These are phyloP conservation scores for Lacerta viridis DNA, from an alignment of 2,797 vertebrate species.

Conservation along the genomic window DNA sequence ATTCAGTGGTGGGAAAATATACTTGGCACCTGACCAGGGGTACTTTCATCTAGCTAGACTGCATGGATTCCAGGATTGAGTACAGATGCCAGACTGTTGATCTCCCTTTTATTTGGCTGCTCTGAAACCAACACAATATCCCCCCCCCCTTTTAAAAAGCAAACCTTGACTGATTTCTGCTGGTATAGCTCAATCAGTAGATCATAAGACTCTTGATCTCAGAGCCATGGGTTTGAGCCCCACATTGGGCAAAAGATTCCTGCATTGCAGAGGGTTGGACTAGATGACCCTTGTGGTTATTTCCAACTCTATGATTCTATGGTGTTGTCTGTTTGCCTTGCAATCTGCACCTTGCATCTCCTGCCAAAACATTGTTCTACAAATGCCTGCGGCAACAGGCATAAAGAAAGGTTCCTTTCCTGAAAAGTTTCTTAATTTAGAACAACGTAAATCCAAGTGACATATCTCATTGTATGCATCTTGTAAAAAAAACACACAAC, in stretches of 20 bases:
- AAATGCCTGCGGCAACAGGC: not conserved
- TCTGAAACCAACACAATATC: not conserved
- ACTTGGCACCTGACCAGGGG: not conserved
- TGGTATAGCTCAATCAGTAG: not conserved
- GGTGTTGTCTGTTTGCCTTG: not conserved
- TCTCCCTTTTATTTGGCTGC: fast-evolving
- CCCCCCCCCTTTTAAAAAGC: not conserved
- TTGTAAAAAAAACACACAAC: conserved; percentile 28
- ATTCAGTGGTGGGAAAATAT: not conserved
- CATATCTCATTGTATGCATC: conserved; percentile 6
- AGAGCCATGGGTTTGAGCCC: too few species aligned
- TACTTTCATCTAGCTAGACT: not conserved
- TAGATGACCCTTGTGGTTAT: too few species aligned
- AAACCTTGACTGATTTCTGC: not conserved
- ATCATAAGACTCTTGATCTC: too few species aligned
- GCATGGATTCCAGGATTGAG: conserved; percentile 7
- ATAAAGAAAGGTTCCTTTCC: conserved; percentile 16
- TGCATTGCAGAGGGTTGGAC: too few species aligned
- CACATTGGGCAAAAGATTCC: too few species aligned
- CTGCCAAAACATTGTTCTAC: not conserved
- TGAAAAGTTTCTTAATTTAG: conserved; percentile 11
- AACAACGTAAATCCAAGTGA: conserved; percentile 16
- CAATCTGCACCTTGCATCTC: not conserved
- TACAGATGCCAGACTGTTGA: not conserved
- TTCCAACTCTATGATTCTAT: too few species aligned